Evolutionary conservation across 2,113 vertebrate species (phyloP).

Genomic region (Rhinichthys klamathensis): DNA sequence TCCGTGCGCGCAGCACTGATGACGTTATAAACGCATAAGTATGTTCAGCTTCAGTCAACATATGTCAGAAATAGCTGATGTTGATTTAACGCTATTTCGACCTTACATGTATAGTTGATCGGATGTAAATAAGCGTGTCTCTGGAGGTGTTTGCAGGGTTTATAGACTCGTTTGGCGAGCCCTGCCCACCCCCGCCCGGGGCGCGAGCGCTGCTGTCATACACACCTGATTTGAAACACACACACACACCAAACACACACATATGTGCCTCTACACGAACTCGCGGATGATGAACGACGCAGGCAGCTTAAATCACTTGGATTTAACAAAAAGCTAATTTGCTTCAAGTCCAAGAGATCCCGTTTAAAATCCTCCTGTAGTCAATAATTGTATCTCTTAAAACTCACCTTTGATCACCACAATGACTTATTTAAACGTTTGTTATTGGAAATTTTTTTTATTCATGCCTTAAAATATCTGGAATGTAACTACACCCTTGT

Average conservation of each 20-base stretch:
- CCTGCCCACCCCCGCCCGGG: constrained; percentile 67
- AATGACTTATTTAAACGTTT: no score
- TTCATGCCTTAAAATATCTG: no score
- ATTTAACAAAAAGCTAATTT: no score
- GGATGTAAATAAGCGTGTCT: neutral
- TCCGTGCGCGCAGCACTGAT: neutral
- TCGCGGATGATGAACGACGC: neutral
- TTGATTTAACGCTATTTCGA: neutral
- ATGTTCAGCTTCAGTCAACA: neutral
- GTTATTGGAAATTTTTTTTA: no score
- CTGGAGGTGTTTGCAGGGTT: constrained; percentile 38
- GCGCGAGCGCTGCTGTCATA: constrained; percentile 41
- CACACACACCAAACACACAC: neutral
- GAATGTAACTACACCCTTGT: no score
- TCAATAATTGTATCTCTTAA: no score
- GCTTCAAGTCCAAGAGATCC: neutral
- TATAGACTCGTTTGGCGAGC: constrained; percentile 40
- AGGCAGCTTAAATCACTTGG: neutral
- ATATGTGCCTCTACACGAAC: constrained; percentile 3
- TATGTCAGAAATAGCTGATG: neutral
- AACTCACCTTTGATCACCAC: no score
- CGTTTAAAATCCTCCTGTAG: neutral
- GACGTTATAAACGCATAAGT: neutral
- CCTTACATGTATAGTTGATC: neutral
- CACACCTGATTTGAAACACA: constrained; percentile 57